Evolutionary conservation across 2,888 invertebrate genomes (phyloP), one percentile per base, ranked within the genome.

Genomic region (Ferdinandea cuprea): DNA sequence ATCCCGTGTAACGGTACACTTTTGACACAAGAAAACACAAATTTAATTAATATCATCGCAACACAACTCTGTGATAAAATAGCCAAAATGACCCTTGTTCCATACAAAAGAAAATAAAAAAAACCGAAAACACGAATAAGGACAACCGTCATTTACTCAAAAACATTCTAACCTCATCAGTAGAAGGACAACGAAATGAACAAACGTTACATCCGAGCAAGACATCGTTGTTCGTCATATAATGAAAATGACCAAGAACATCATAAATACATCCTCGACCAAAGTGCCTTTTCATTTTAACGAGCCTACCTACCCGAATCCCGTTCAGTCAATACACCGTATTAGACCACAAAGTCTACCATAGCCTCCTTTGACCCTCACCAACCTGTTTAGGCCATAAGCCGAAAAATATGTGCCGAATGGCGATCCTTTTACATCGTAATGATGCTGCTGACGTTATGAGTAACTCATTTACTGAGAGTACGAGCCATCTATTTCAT

Each of bases 251-350:
- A 77, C 81, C 77, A 59, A 21, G 44, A 54, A 56, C 40, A 46
- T 37, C 52, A 54, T 79, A 32, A 71, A 72, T 58, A 21, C 3
- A 61, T 48, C 48, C 54, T 25, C 37, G 25, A 59, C 56, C 56
- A 28, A 61, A 83, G 77, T 83, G 66, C 66, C 81, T 78, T 77
- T 81, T 83, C 61, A 58, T 48, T 74, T 78, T 72, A 83, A 83
- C 78, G 78, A 72, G 71, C 52, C 48, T 61, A 63, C 58, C 35
- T 42, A 25, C 5, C 25, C n/a, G n/a, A 50, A 50, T 48, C 15
- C 50, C 13, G 6, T 30, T 3, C 11, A 32, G 37, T 19, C 42
- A 30, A 19, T 32, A 52, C 50, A 59, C 21, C 56, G 40, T 30
- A 50, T 44, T 32, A 30, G 48, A 46, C 50, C 71, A 44, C 69